phyloP scores from a whole-genome alignment of 2,797 vertebrate genomes.

The Melanotaenia nigrans region DNA sequence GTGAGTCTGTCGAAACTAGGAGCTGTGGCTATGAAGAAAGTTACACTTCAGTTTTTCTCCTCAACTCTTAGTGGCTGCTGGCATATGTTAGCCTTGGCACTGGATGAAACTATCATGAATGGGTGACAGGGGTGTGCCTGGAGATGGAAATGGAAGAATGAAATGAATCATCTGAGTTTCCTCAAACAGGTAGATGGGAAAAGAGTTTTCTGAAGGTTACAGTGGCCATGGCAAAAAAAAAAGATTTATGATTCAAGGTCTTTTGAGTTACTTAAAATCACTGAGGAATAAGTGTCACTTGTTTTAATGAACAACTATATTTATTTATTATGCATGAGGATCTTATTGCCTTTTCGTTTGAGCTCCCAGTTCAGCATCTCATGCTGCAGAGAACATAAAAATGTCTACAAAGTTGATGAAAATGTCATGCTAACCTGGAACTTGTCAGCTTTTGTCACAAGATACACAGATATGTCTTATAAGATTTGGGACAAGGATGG shows the following conservation, averaged over 20 bases:
- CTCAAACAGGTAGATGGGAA: conserved; percentile 30
- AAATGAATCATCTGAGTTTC: conserved; percentile 49
- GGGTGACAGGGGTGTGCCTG: conserved; percentile 43
- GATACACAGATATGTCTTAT: conserved; percentile 20
- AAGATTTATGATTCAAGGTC: conserved; percentile 32
- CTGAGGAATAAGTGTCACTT: conserved; percentile 1
- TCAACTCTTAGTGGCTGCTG: conserved; percentile 71
- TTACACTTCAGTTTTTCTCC: conserved; percentile 77
- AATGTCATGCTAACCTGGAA: conserved; percentile 51
- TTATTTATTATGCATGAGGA: conserved; percentile 21
- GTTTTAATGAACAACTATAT: conserved; percentile 15
- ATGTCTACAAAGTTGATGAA: conserved; percentile 43
- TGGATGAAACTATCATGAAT: conserved; percentile 62
- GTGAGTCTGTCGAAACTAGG: conserved; percentile 65
- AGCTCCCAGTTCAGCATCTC: conserved; percentile 17
- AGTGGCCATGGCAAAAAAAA: conserved; percentile 26
- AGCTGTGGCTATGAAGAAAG: conserved; percentile 67
- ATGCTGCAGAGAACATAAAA: conserved; percentile 22
- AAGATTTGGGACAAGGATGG: conserved; percentile 10
- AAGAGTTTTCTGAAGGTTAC: conserved; percentile 21
- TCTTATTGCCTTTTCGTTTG: conserved; percentile 14
- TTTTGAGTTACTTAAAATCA: conserved; percentile 9
- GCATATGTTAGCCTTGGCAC: conserved; percentile 72
- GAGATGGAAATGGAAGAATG: conserved; percentile 37
- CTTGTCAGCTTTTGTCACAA: conserved; percentile 28